These are phyloP conservation scores for Abscondita cerata DNA, from an alignment of 2,888 invertebrate genomes.

Conservation along the genomic window DNA sequence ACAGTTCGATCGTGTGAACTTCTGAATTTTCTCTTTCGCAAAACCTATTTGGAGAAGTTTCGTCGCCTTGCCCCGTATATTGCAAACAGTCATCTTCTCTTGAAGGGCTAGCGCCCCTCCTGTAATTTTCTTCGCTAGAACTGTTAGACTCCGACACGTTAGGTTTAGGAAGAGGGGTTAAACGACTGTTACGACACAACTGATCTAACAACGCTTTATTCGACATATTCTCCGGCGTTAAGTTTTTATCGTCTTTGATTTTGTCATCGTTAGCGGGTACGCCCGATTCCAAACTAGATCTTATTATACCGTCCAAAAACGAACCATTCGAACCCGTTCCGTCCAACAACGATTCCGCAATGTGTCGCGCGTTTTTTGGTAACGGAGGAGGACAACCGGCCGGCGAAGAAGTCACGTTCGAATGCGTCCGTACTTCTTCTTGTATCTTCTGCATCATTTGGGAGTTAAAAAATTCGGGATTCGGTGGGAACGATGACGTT, in stretches of 20 bases:
- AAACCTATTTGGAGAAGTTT: constrained; percentile 35
- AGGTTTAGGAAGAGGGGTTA: constrained; percentile 61
- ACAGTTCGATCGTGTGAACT: constrained; percentile 56
- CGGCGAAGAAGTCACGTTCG: constrained; percentile 41
- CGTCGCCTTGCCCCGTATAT: constrained; percentile 16
- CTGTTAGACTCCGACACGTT: constrained; percentile 48
- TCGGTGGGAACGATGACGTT: constrained; percentile 55
- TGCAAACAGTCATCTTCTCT: constrained; percentile 28
- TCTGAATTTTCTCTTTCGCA: constrained; percentile 42
- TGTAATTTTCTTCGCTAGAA: constrained; percentile 61
- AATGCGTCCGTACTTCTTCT: constrained; percentile 67
- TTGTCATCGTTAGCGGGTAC: constrained; percentile 62
- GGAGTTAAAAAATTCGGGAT: constrained; percentile 72
- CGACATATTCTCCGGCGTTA: constrained; percentile 62
- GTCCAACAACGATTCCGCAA: constrained; percentile 72
- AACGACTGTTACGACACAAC: constrained; percentile 67
- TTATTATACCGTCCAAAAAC: constrained; percentile 83
- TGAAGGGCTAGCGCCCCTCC: constrained; percentile 51
- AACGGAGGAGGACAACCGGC: constrained; percentile 46
- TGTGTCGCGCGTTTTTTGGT: constrained; percentile 63
- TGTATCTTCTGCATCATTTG: constrained; percentile 83
- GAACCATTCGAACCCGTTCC: constrained; percentile 73
- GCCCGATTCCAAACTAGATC: constrained; percentile 79
- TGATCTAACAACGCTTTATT: constrained; percentile 72
- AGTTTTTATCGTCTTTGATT: constrained; percentile 62